These are phyloP conservation scores for Notechis scutatus DNA, from an alignment of 2,113 vertebrate genomes.

Conservation along the genomic window DNA sequence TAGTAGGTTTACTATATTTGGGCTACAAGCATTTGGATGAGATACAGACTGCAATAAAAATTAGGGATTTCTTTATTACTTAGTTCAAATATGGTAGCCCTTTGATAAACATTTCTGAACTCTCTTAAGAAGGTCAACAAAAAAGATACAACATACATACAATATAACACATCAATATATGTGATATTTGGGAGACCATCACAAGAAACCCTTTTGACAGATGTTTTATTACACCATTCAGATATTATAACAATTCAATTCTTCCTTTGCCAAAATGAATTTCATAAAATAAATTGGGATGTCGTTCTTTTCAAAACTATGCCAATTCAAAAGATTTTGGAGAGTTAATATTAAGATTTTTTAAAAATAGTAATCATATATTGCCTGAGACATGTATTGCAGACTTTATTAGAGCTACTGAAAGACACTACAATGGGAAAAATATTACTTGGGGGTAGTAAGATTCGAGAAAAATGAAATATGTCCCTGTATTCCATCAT, in stretches of 20 bases:
- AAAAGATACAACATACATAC: neutral
- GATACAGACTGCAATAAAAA: neutral
- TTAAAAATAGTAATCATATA: neutral
- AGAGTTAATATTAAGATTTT: neutral
- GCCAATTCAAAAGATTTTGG: neutral
- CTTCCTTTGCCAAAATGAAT: neutral
- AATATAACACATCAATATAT: neutral
- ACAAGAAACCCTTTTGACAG: neutral
- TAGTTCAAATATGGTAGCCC: neutral
- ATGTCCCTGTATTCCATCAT: neutral
- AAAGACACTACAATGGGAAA: neutral
- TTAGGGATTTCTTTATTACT: neutral
- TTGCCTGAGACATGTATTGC: neutral
- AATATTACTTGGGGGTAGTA: neutral
- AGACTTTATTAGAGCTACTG: neutral
- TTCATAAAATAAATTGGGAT: neutral
- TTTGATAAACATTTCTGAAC: neutral
- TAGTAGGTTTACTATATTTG: neutral
- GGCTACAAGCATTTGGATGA: neutral
- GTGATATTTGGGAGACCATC: neutral
- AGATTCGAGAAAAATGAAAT: neutral
- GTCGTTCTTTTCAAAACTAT: neutral
- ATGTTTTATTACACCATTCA: neutral
- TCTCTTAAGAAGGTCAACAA: neutral
- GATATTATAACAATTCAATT: neutral